A percentile compares a stretch with the other conserved stretches of the same genome.
Evolutionary conservation across 1,140 invertebrate genomes (phyloP).

Genomic region (Drosophila pseudoananassae): DNA sequence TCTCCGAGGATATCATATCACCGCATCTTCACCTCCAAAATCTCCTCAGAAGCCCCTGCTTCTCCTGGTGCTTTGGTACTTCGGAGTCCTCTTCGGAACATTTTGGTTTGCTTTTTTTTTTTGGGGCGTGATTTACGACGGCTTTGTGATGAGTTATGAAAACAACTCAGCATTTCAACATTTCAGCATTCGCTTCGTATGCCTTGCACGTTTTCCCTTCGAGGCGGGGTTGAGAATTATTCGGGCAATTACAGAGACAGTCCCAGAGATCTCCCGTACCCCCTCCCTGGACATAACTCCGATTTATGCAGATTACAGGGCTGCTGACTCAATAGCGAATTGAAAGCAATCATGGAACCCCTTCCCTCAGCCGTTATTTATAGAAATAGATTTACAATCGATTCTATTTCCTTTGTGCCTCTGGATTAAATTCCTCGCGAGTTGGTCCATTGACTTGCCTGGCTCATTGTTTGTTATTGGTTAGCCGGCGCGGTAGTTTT

Average conservation of each 20-base stretch:
- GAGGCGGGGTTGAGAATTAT: constrained; percentile 40
- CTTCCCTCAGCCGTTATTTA: constrained; percentile 33
- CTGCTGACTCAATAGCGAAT: constrained; percentile 2
- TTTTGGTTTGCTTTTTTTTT: constrained; percentile 16
- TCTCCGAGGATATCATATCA: constrained; percentile 25
- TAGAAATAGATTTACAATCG: constrained; percentile 31
- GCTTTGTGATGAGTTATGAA: constrained; percentile 64
- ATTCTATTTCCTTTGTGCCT: constrained; percentile 21
- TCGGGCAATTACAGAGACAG: constrained; percentile 46
- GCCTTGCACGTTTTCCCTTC: constrained; percentile 45
- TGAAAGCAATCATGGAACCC: constrained; percentile 48
- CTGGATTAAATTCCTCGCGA: constrained; percentile 1
- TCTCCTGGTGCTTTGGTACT: neutral
- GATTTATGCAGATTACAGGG: constrained; percentile 25
- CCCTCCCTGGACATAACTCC: neutral
- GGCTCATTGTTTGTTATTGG: constrained; percentile 43
- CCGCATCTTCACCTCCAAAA: constrained; percentile 1
- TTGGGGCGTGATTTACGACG: constrained; percentile 63
- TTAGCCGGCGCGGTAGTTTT: constrained; percentile 17
- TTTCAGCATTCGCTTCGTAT: constrained; percentile 29
- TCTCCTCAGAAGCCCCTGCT: constrained; percentile 10
- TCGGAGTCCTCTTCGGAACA: constrained; percentile 7
- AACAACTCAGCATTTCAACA: constrained; percentile 45
- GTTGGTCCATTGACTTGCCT: constrained; percentile 28
- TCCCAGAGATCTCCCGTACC: neutral